Conservation (phyloP, 2,888 invertebrate species). For the Nymphalis polychloros region DNA sequence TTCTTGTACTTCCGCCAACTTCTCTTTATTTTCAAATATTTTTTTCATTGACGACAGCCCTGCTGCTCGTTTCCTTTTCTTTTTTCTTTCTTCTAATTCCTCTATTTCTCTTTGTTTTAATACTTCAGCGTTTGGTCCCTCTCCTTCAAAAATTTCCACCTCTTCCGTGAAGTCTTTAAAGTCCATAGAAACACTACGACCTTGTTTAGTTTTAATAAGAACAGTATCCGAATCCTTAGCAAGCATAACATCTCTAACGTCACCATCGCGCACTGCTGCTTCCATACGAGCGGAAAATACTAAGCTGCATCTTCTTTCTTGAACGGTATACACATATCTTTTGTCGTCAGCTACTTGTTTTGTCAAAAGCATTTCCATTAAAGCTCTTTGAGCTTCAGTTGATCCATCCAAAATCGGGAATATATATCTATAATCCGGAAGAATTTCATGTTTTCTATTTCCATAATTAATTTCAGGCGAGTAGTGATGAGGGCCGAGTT, state of each 20-base stretch:
- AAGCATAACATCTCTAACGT: slow-evolving; percentile 88
- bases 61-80: slow-evolving; percentile 83
- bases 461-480: slow-evolving; percentile 83
- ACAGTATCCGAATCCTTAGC: slow-evolving; percentile 89
- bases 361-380: slow-evolving; percentile 83
- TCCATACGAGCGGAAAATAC: slow-evolving; percentile 88
- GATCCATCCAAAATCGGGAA: slow-evolving; percentile 87
- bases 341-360: slow-evolving; percentile 82
- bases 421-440: slow-evolving; percentile 88
- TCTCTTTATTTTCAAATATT: slow-evolving; percentile 90
- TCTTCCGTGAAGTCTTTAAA: slow-evolving; percentile 82
- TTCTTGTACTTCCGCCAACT: slow-evolving; percentile 83
- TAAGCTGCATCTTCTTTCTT: slow-evolving; percentile 87
- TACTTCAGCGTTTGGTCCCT: slow-evolving; percentile 85
- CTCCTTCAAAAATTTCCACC: slow-evolving; percentile 85
- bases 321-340: slow-evolving; percentile 88
- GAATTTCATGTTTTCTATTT: slow-evolving; percentile 84
- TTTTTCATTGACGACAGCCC: slow-evolving; percentile 84
- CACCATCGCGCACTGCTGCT: slow-evolving; percentile 88
- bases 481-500: slow-evolving; percentile 83
- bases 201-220: slow-evolving; percentile 86
- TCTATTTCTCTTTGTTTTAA: slow-evolving; percentile 82
- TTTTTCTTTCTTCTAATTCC: slow-evolving; percentile 79
- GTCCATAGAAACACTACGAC: slow-evolving; percentile 88
- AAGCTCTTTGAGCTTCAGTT: slow-evolving; percentile 83